Evolutionary conservation across 2,797 vertebrate species (phyloP).

Genomic region (Pangasius mekongensis): DNA sequence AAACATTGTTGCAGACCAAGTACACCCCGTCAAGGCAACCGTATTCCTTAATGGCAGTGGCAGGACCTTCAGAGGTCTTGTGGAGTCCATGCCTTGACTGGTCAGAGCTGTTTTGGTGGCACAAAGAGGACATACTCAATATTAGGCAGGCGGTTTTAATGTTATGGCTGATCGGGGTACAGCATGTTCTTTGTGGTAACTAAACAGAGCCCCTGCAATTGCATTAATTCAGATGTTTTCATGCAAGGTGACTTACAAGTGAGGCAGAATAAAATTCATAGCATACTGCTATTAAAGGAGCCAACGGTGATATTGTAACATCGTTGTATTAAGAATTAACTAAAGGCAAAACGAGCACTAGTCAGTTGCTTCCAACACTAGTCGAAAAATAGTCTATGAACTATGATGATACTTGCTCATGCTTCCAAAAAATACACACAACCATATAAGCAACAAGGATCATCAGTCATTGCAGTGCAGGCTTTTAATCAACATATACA

Average conservation of each 20-base stretch:
- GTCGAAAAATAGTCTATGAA: neutral
- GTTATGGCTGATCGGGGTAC: too few relatives aligned
- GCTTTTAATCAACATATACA: neutral
- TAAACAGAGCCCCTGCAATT: neutral
- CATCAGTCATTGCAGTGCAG: neutral
- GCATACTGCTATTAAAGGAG: neutral
- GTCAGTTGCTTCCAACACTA: neutral
- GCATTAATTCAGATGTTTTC: neutral
- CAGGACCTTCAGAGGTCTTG: too few relatives aligned
- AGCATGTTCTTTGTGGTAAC: neutral
- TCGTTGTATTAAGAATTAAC: neutral
- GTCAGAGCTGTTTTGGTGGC: too few relatives aligned
- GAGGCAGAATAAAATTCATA: neutral
- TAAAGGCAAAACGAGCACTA: neutral
- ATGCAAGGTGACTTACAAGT: neutral
- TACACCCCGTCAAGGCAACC: too few relatives aligned
- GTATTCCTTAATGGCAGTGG: too few relatives aligned
- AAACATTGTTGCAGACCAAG: too few relatives aligned
- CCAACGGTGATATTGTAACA: neutral
- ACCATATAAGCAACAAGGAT: neutral
- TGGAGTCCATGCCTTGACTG: too few relatives aligned
- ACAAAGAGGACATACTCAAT: too few relatives aligned
- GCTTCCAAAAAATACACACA: neutral
- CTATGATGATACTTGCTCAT: neutral
- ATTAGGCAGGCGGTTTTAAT: too few relatives aligned